phyloP scores from a whole-genome alignment of 2,113 vertebrate species.

The Heterotilapia buettikoferi region DNA sequence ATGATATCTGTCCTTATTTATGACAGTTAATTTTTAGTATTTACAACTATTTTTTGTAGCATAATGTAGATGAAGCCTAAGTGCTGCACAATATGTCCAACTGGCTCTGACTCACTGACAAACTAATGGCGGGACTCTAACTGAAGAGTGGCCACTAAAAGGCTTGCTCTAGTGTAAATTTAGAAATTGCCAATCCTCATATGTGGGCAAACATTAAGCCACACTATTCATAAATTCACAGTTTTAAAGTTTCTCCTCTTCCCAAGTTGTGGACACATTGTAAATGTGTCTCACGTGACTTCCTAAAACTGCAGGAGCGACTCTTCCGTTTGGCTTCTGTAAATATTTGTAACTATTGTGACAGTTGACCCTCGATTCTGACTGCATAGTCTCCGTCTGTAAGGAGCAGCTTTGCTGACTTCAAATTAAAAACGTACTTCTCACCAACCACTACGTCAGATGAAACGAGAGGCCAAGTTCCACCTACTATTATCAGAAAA shows the following conservation, averaged over 20 bases:
- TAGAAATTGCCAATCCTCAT: not conserved
- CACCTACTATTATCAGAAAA: not conserved
- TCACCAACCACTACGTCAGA: not conserved
- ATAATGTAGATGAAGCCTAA: not conserved
- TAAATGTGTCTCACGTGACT: not conserved
- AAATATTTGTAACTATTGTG: not conserved
- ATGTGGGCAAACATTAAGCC: not conserved
- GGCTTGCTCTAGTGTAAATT: too few species aligned
- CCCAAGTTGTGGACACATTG: not conserved
- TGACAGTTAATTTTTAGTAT: not conserved
- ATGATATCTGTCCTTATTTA: fast-evolving
- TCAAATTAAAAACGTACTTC: not conserved
- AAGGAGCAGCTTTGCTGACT: not conserved
- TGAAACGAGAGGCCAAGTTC: not conserved
- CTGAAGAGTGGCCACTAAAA: not conserved
- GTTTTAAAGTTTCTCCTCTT: not conserved
- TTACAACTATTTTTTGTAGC: not conserved
- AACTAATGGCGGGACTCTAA: not conserved
- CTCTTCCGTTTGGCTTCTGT: not conserved
- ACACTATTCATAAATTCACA: not conserved
- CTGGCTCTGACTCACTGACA: not conserved
- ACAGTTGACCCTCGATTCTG: not conserved
- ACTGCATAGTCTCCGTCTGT: fast-evolving
- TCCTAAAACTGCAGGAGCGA: not conserved
- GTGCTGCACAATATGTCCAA: not conserved